A percentile compares a stretch with the other conserved stretches of the same genome.
phyloP scores from a whole-genome alignment of 1,140 invertebrate species.

The Anastrepha obliqua region DNA sequence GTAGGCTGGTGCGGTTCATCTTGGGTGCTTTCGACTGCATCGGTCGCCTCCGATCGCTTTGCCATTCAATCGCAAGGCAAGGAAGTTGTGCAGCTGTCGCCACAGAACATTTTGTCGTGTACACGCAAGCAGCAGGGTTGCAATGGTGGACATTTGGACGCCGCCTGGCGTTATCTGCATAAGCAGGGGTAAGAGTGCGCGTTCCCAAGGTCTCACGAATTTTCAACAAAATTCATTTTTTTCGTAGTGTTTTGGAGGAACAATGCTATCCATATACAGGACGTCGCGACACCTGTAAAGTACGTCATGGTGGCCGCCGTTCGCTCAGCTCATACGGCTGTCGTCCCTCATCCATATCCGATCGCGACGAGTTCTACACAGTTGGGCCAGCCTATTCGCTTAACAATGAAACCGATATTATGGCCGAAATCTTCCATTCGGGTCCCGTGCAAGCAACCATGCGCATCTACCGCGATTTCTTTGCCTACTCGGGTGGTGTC shows the following conservation, averaged over 20 bases:
- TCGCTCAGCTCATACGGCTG: constrained; percentile 77
- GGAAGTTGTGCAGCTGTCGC: constrained; percentile 82
- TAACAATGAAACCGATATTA: constrained; percentile 87
- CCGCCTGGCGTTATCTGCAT: constrained; percentile 91
- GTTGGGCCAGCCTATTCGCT: constrained; percentile 90
- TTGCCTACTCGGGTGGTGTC: constrained; percentile 88
- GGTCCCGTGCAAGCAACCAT: constrained; percentile 97
- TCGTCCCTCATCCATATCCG: constrained; percentile 70
- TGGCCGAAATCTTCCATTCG: constrained; percentile 91
- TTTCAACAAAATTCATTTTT: background rate
- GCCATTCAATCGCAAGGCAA: constrained; percentile 88
- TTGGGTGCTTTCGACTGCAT: constrained; percentile 92
- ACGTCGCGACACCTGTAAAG: constrained; percentile 77
- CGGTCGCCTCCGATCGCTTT: constrained; percentile 86
- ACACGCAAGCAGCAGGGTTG: constrained; percentile 88
- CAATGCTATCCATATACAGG: constrained; percentile 88
- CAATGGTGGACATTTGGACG: constrained; percentile 89
- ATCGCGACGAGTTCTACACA: constrained; percentile 81
- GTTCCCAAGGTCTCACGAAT: too few species aligned
- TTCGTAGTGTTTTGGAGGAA: constrained; percentile 84
- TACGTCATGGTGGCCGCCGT: constrained; percentile 75
- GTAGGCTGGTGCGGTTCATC: constrained; percentile 89
- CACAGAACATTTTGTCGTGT: constrained; percentile 91
- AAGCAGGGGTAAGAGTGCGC: constrained; percentile 68
- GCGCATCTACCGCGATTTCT: constrained; percentile 92